Evolutionary conservation across 2,888 invertebrate genomes (phyloP), one percentile per base, ranked within the genome.

Genomic region (Oligia fasciuncula): DNA sequence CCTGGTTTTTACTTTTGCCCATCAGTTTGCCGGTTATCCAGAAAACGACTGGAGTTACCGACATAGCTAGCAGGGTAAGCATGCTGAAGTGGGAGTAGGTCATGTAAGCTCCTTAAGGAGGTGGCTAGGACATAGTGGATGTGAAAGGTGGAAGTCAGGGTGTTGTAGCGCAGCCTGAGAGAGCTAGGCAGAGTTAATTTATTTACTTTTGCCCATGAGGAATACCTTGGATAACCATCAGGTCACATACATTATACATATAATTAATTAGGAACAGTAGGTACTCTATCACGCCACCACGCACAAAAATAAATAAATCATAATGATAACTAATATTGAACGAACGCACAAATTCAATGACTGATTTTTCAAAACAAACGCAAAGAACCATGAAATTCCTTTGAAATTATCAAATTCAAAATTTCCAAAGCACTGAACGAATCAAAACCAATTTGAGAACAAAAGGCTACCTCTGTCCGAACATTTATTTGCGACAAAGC

Each of bases 401-500:
- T 67, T 49, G 4, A 80, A 78, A 69, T 72, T 23, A 75, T 23
- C 46, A 79, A 74, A 78, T 76, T 74, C 72, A 65, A 66, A 73
- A 51, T 86, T 77, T 71, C 51, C 71, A 54, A 62, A 68, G 57
- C 72, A 72, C 23, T 69, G 67, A 68, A 67, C 35, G 14, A 65
- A 81, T 60, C 62, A 68, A 73, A 80, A 66, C 46, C 60, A 80
- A 86, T 88, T 84, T 62, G 23, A 62, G n/a, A 43, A 76, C 80
- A 78, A 80, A 76, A 73, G 57, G 14, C 63, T 46, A 72, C 62
- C 74, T 72, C 72, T 76, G 4, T 19, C 11, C 4, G n/a, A 75
- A 19, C n/a, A 74, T 57, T 54, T 54, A 60, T 82, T 74, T 62
- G 65, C 23, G 35, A 65, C 67, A 65, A 62, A 69, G 65, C 86